Evolutionary conservation across 1,140 invertebrate species (phyloP).

Genomic region (Samia ricini): DNA sequence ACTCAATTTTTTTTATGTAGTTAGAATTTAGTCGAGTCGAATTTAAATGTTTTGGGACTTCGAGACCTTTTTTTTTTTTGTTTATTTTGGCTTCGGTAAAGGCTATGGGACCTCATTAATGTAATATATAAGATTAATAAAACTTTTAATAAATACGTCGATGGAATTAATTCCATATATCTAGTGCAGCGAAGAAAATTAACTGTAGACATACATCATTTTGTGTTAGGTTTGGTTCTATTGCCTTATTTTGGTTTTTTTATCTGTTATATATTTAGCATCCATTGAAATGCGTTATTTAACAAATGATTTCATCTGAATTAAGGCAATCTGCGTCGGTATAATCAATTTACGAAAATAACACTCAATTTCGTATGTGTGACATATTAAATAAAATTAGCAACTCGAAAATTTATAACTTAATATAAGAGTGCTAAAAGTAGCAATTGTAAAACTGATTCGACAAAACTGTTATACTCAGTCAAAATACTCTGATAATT

Average conservation of each 20-base stretch:
- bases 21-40: not conserved
- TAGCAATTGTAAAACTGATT: not conserved
- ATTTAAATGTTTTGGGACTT: not conserved
- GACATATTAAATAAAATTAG: not conserved
- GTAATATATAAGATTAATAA: too few relatives aligned
- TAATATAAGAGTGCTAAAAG: slow-evolving; percentile 5
- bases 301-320: not conserved
- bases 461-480: not conserved
- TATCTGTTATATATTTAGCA: too few relatives aligned
- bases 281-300: too few relatives aligned
- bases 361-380: not conserved
- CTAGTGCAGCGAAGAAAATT: too few relatives aligned
- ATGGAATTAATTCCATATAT: too few relatives aligned
- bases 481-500: not conserved
- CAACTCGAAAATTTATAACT: not conserved
- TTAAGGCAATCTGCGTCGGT: not conserved
- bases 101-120: too few relatives aligned
- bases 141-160: too few relatives aligned
- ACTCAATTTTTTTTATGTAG: not conserved
- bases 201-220: too few relatives aligned
- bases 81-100: too few relatives aligned
- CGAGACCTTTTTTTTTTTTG: too few relatives aligned
- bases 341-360: not conserved
- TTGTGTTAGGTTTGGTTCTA: too few relatives aligned
- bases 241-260: too few relatives aligned